Base-by-base conservation (phyloP, 2,797 vertebrate species). In the Hipposideros larvatus region DNA sequence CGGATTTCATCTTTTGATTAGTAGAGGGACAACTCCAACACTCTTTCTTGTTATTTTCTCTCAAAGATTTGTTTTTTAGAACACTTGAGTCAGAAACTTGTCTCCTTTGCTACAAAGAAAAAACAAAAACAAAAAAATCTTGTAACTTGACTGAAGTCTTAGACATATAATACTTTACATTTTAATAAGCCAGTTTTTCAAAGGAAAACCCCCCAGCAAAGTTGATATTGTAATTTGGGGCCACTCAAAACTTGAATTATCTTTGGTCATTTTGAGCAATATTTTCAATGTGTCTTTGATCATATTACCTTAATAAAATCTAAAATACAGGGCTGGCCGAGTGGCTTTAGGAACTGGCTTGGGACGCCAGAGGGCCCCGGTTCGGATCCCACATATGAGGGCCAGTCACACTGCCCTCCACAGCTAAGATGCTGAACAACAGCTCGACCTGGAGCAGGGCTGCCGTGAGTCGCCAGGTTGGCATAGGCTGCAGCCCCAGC, bases 1-100 rank as follows among this genome's bases (percentile, higher is more conserved):
- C 99, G n/a, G 99, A 99, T 99, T 99, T 99, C 99, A 99, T 99
- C 97, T 98, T 99, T 98, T 96, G 98, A 98, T 96, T 97, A 98
- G 94, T 83, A 97, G 98, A 97, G 88, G 98, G 96, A 96, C 84
- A 95, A 95, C 93, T 88, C 95, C 97, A 96, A 97, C 98, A 97
- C 46, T 97, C 92, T 91, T 97, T 98, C 96, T 98, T 98, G 91
- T 96, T 10, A 97, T 98, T 97, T 97, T 98, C 98, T 97, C 98
- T 98, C 96, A 96, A 96, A 90, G 98, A 98, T 98, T 98, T 98
- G 96, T 91, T 98, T 94, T 98, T 98, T 98, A 98, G 98, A 96
- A 98, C 98, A 99, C 97, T 96, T 92, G 98, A 97, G 94, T 98
- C 97, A 97, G 98, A 93, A 97, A 97, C 94, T 97, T 99, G 99